Evolutionary conservation across 2,888 invertebrate species (phyloP).

Genomic region (Parnassius glacialis): DNA sequence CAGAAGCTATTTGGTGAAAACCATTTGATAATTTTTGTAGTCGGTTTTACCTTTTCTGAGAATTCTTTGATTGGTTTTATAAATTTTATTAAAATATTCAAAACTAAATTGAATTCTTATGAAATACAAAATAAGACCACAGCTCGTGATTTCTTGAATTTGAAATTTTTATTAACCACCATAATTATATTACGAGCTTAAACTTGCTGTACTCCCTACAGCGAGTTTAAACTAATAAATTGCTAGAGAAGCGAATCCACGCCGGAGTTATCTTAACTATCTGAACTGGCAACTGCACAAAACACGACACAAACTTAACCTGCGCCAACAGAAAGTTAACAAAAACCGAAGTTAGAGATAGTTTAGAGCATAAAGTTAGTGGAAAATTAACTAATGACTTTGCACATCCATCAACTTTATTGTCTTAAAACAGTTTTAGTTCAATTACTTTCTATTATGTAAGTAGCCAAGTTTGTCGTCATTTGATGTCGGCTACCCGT

Average conservation of each 20-base stretch:
- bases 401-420: background rate
- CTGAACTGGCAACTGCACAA: constrained; percentile 15
- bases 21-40: too few relatives aligned
- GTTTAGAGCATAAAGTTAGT: constrained; percentile 7
- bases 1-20: too few relatives aligned
- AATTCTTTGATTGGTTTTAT: too few relatives aligned
- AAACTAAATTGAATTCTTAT: too few relatives aligned
- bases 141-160: too few relatives aligned
- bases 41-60: too few relatives aligned
- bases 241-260: constrained; percentile 10
- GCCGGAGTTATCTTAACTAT: constrained; percentile 18
- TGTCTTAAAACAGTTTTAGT: background rate
- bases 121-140: too few relatives aligned
- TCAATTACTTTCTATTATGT: background rate
- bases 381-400: constrained; percentile 10
- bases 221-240: constrained; percentile 14
- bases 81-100: too few relatives aligned
- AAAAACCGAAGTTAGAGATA: constrained; percentile 15
- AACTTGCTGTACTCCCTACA: background rate
- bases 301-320: constrained; percentile 16
- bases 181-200: background rate
- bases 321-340: constrained; percentile 11
- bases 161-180: background rate
- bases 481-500: too few relatives aligned
- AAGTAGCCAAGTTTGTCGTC: too few relatives aligned